These are phyloP conservation scores for Psophia crepitans DNA, from an alignment of 2,113 vertebrate genomes.

Conservation along the genomic window DNA sequence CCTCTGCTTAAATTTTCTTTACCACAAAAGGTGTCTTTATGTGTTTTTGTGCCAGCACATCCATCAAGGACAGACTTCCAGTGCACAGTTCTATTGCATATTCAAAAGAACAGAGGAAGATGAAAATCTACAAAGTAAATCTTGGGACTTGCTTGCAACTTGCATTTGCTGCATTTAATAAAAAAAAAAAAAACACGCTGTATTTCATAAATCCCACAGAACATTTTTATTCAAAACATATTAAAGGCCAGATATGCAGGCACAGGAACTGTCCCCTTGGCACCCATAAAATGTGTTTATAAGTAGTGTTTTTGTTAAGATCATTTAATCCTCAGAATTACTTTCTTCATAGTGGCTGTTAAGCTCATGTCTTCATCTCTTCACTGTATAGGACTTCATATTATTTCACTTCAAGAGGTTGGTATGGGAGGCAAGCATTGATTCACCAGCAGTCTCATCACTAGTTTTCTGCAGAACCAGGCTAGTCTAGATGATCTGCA, in stretches of 20 bases:
- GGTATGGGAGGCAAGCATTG: background rate
- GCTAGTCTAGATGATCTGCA: background rate
- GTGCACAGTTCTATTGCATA: background rate
- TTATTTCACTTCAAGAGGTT: background rate
- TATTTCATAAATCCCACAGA: background rate
- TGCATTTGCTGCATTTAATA: background rate
- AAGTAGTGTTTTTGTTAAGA: background rate
- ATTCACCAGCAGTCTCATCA: background rate
- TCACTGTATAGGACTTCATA: background rate
- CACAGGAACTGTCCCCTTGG: background rate
- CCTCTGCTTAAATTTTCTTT: background rate
- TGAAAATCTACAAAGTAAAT: background rate
- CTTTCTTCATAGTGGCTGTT: background rate
- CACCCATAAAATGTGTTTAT: background rate
- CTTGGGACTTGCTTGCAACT: background rate
- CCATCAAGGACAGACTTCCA: background rate
- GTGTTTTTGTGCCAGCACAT: background rate
- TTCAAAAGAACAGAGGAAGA: background rate
- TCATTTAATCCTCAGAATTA: background rate
- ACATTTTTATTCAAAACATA: background rate
- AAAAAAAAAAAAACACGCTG: background rate
- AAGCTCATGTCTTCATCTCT: background rate
- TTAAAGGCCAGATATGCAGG: background rate
- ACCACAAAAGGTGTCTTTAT: background rate
- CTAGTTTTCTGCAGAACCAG: background rate